A percentile compares a stretch with the other conserved stretches of the same genome.
Conservation (phyloP, 2,888 invertebrate genomes). For the Drosophila eohydei region DNA sequence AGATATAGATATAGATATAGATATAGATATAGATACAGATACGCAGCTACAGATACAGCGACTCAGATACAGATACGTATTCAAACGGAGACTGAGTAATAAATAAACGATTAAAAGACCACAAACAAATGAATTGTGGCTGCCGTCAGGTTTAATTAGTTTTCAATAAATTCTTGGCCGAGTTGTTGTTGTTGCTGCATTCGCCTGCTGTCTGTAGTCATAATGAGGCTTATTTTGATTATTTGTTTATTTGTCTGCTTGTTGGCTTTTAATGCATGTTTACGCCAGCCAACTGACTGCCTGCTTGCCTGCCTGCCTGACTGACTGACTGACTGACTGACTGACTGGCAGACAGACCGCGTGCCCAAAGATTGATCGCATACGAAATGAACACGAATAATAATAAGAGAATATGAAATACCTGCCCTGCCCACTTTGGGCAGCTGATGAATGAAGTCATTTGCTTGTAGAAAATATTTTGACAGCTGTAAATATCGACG, state of each 20-base stretch:
- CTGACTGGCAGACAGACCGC: constrained; percentile 35
- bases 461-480: constrained; percentile 81
- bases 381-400: constrained; percentile 34
- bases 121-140: constrained; percentile 67
- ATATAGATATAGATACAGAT: constrained; percentile 1
- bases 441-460: constrained; percentile 79
- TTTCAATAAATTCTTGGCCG: constrained; percentile 63
- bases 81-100: constrained; percentile 36
- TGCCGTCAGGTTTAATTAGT: constrained; percentile 79
- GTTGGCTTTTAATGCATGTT: constrained; percentile 71
- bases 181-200: constrained; percentile 31
- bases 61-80: constrained; percentile 12
- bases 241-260: constrained; percentile 67
- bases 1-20: neutral
- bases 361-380: constrained; percentile 62
- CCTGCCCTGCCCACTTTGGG: constrained; percentile 61
- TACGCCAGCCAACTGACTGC: constrained; percentile 47
- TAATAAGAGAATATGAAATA: constrained; percentile 41
- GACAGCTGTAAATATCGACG: constrained; percentile 79
- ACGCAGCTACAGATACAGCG: constrained; percentile 2
- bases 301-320: constrained; percentile 41
- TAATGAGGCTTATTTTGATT: constrained; percentile 78
- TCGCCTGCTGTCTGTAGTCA: constrained; percentile 54
- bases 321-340: constrained; percentile 31
- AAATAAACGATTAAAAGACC: constrained; percentile 71